A percentile compares a stretch with the other conserved stretches of the same genome.
Conservation (phyloP, 1,140 invertebrate species). For the Brachionus calyciflorus region DNA sequence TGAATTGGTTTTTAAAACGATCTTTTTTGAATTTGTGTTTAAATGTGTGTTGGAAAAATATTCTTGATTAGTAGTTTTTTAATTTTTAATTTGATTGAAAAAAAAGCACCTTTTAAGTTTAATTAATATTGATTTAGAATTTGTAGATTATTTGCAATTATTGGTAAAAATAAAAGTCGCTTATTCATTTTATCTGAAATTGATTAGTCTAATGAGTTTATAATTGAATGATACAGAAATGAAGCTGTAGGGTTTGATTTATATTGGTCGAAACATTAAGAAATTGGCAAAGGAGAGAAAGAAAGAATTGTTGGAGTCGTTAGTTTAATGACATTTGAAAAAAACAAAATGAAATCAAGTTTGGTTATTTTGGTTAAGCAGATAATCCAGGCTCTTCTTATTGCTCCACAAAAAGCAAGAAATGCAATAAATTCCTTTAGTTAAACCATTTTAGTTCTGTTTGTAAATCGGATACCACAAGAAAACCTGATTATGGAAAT, state of each 20-base stretch:
- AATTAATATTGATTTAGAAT: too few species aligned
- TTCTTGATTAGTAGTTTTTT: too few species aligned
- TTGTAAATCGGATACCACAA: not conserved
- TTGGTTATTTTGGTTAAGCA: not conserved
- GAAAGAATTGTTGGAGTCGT: not conserved
- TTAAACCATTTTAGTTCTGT: not conserved
- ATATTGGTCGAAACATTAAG: not conserved
- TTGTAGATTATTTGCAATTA: too few species aligned
- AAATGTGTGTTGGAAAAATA: too few species aligned
- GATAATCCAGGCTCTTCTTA: not conserved
- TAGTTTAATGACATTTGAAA: not conserved
- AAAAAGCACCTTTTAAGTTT: too few species aligned
- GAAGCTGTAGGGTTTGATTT: not conserved
- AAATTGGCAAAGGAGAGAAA: not conserved
- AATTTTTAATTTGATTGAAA: too few species aligned
- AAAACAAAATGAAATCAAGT: not conserved
- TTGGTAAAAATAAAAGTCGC: too few species aligned
- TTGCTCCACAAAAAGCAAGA: not conserved
- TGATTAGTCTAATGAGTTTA: too few species aligned
- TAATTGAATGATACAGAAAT: not conserved
- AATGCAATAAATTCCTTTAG: not conserved
- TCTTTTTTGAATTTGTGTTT: too few species aligned
- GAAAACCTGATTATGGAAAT: not conserved
- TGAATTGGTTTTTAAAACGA: too few species aligned
- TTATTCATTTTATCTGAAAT: too few species aligned